Conservation (phyloP, 2,888 invertebrate genomes). For the Hemicrepidius hirtus region DNA sequence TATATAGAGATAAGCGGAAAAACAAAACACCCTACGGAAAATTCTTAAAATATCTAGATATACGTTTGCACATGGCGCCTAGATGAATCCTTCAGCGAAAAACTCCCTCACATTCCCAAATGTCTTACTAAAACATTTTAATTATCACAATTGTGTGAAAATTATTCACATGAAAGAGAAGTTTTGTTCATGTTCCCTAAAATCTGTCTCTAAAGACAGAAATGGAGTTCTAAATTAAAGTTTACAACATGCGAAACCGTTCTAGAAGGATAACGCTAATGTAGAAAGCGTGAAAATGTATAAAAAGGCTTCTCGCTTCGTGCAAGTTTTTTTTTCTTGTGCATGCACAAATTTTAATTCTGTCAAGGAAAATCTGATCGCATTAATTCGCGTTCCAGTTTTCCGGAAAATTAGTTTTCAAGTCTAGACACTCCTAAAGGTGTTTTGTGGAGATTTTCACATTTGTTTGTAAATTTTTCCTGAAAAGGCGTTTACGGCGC, state of each 20-base stretch:
- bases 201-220: too few species aligned
- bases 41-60: too few species aligned
- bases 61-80: too few species aligned
- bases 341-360: not conserved
- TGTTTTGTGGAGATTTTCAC: not conserved
- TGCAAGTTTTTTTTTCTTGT: not conserved
- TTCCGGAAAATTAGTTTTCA: constrained; percentile 18
- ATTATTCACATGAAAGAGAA: not conserved
- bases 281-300: too few species aligned
- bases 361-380: not conserved
- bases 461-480: constrained; percentile 10
- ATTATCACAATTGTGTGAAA: not conserved
- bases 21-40: not conserved
- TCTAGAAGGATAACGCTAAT: too few species aligned
- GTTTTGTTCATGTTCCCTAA: not conserved
- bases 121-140: too few species aligned
- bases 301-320: too few species aligned
- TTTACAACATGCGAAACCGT: too few species aligned
- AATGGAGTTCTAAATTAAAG: too few species aligned
- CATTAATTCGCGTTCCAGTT: constrained; percentile 2
- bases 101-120: too few species aligned
- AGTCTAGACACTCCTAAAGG: constrained; percentile 17
- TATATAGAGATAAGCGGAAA: not conserved
- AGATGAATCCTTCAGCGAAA: too few species aligned
- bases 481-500: not conserved